Evolutionary conservation across 2,113 vertebrate genomes (phyloP).

Genomic region (Plotosus lineatus): DNA sequence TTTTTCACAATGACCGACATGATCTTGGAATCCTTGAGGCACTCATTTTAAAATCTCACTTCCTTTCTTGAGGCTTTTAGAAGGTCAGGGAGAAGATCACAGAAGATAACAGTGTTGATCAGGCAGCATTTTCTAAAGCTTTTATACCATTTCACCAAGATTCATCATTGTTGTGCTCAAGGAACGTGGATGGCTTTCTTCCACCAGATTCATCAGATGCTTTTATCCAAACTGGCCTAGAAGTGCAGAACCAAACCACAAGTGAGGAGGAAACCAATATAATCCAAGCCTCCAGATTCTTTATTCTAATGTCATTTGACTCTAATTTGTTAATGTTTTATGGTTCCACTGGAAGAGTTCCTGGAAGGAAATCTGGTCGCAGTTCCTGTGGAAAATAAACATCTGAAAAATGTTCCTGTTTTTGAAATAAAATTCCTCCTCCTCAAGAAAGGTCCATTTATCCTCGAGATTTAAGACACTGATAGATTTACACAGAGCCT

Average conservation of each 20-base stretch:
- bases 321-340: no score
- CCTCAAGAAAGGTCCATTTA: no score
- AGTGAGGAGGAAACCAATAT: background rate
- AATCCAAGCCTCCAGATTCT: background rate
- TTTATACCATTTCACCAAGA: conserved; percentile 38
- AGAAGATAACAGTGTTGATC: background rate
- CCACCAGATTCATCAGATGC: background rate
- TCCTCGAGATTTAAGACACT: no score
- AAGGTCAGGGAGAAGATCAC: conserved; percentile 32
- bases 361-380: background rate
- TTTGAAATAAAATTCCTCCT: background rate
- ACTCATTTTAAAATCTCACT: conserved; percentile 26
- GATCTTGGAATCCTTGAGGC: conserved; percentile 38
- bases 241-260: background rate
- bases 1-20: conserved; percentile 30
- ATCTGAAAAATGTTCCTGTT: background rate
- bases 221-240: background rate
- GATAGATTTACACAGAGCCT: no score
- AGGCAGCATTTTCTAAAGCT: conserved; percentile 37
- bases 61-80: conserved; percentile 1
- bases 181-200: background rate
- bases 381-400: background rate
- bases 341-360: background rate
- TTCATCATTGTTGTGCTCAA: background rate
- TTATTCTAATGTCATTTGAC: background rate